Evolutionary conservation across 2,888 invertebrate species (phyloP).

Genomic region (Sphinx pinastri): DNA sequence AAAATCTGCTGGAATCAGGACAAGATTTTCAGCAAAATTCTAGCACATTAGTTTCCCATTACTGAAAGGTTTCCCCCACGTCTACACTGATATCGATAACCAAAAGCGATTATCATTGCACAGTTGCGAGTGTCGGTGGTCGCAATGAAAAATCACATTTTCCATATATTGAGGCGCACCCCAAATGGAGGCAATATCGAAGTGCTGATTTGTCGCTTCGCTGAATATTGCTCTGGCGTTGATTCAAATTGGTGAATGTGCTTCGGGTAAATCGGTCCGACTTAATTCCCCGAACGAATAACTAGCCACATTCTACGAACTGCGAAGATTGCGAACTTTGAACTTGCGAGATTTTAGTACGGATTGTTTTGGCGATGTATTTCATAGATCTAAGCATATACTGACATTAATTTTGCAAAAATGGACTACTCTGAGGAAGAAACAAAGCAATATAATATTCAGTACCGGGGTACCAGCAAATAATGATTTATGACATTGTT

Average conservation of each 20-base stretch:
- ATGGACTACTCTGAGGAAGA: conserved; percentile 41
- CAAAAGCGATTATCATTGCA: not conserved
- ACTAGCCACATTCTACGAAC: conserved; percentile 28
- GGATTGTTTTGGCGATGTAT: not conserved
- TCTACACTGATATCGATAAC: not conserved
- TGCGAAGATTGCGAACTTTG: conserved; percentile 47
- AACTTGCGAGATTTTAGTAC: not conserved
- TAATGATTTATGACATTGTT: too few species aligned
- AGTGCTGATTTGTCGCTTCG: conserved; percentile 82
- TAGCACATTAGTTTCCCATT: too few species aligned
- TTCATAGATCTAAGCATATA: too few species aligned
- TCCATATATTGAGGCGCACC: conserved; percentile 74
- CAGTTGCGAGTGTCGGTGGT: conserved; percentile 29
- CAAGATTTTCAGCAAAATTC: too few species aligned
- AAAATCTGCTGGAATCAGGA: too few species aligned
- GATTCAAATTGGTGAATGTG: conserved; percentile 75
- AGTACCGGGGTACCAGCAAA: too few species aligned
- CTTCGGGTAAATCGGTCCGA: conserved; percentile 58
- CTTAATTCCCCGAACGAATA: conserved; percentile 58
- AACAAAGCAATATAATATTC: conserved; percentile 58
- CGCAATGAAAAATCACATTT: conserved; percentile 76
- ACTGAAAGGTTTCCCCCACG: not conserved
- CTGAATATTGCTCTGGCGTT: conserved; percentile 79
- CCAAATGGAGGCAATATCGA: conserved; percentile 82
- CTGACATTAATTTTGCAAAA: conserved; percentile 30